phyloP scores from a whole-genome alignment of 2,888 invertebrate species.

The Xylota sylvarum region DNA sequence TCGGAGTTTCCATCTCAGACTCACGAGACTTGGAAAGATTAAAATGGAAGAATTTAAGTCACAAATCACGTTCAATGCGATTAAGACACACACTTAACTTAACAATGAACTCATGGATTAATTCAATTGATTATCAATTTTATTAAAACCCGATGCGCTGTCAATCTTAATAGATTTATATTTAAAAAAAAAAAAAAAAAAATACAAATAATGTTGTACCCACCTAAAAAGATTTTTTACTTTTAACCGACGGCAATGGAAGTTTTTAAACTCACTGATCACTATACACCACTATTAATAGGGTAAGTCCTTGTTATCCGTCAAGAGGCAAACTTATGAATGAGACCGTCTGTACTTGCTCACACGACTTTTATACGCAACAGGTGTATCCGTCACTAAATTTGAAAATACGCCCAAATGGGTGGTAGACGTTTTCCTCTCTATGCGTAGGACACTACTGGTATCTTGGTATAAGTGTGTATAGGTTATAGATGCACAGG shows the following conservation, averaged over 20 bases:
- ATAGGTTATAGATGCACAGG: constrained; percentile 38
- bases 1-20: constrained; percentile 9
- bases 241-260: constrained; percentile 49
- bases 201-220: constrained; percentile 2
- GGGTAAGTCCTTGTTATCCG: constrained; percentile 40
- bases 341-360: constrained; percentile 37
- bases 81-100: background rate
- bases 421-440: constrained; percentile 4
- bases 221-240: constrained; percentile 34
- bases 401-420: background rate
- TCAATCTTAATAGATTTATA: constrained; percentile 18
- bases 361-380: constrained; percentile 66
- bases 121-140: constrained; percentile 4
- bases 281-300: constrained; percentile 9
- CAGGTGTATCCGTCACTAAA: constrained; percentile 49
- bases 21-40: constrained; percentile 36
- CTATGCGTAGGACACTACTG: constrained; percentile 41
- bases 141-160: constrained; percentile 1
- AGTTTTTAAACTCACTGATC: constrained; percentile 33
- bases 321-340: constrained; percentile 55
- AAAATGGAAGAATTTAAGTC: background rate
- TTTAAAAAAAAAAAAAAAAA: constrained; percentile 8
- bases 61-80: background rate
- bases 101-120: background rate
- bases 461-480: constrained; percentile 5